Evolutionary conservation across 2,113 vertebrate genomes (phyloP).

Genomic region (Oceanites oceanicus): DNA sequence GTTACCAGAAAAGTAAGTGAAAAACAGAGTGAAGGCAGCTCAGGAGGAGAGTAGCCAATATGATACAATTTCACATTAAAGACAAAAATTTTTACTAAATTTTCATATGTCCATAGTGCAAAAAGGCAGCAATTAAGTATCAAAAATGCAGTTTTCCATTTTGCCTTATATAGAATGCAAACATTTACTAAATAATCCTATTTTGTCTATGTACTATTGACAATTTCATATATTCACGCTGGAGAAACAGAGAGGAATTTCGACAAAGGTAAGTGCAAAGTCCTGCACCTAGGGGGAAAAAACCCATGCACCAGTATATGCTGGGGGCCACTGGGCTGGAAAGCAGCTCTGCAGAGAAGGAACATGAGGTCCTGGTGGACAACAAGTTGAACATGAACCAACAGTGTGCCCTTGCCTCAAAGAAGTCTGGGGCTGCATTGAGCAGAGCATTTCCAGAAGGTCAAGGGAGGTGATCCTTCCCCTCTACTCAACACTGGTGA

Average conservation of each 20-base stretch:
- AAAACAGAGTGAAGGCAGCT: background rate
- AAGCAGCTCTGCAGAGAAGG: background rate
- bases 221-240: background rate
- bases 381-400: background rate
- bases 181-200: background rate
- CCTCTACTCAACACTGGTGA: background rate
- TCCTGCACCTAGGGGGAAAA: background rate
- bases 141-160: background rate
- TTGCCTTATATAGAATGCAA: background rate
- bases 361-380: background rate
- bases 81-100: background rate
- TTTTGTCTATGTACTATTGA: background rate
- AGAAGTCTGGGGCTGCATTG: background rate
- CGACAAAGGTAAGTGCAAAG: background rate
- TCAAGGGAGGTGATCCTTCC: background rate
- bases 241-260: background rate
- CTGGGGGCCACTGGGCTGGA: fast-evolving
- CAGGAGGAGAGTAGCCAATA: background rate
- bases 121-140: background rate
- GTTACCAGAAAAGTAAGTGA: background rate
- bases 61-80: background rate
- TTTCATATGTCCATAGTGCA: background rate
- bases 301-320: background rate
- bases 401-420: background rate
- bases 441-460: background rate